Conservation (phyloP, 2,888 invertebrate genomes). For the Eupelmus urozonus region DNA sequence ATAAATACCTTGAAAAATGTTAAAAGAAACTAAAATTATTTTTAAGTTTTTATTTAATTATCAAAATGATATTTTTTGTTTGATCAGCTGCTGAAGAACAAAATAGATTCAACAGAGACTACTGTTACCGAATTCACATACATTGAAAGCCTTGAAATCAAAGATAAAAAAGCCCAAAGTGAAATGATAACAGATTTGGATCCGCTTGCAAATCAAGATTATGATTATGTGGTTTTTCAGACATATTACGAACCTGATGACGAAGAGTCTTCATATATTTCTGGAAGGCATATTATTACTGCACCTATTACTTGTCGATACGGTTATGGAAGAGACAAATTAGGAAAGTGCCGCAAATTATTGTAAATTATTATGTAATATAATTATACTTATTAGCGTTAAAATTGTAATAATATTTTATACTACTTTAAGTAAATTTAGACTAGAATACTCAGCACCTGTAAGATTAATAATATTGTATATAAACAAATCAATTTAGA, state of each 20-base stretch:
- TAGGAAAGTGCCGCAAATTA: neutral
- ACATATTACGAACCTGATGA: no score
- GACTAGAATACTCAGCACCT: no score
- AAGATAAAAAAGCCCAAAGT: neutral
- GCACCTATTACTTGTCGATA: neutral
- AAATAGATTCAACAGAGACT: neutral
- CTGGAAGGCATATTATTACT: neutral
- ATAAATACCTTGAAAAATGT: neutral
- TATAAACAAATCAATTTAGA: no score
- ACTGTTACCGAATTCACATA: neutral
- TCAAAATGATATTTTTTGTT: neutral
- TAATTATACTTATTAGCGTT: neutral
- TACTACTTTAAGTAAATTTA: no score
- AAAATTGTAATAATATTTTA: no score
- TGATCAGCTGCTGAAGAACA: neutral
- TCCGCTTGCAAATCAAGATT: neutral
- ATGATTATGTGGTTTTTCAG: no score
- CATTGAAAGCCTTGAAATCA: neutral
- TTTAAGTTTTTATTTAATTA: neutral
- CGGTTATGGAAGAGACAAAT: neutral
- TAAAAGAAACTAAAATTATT: neutral
- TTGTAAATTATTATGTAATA: slow-evolving; percentile 5
- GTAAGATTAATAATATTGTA: no score
- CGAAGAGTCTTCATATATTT: neutral
- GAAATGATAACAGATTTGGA: neutral